Conservation (phyloP, 1,140 invertebrate species). For the Pollicipes pollicipes region DNA sequence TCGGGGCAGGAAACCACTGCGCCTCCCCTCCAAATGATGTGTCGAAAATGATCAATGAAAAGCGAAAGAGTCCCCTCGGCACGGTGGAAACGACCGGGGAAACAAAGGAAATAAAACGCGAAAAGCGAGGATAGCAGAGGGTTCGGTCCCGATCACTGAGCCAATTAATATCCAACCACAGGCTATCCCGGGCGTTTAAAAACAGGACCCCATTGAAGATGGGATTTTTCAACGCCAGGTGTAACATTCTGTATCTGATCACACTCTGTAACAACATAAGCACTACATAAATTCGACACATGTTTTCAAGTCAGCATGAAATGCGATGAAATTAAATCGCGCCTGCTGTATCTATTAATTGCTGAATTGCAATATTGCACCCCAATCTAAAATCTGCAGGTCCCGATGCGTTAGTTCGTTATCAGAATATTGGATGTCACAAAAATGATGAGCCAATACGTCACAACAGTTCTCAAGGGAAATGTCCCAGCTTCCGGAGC, state of each 20-base stretch:
- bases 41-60: constrained; percentile 2
- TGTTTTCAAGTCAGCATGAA: no score
- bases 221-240: no score
- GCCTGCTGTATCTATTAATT: no score
- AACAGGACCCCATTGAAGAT: neutral
- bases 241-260: no score
- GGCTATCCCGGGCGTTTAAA: neutral
- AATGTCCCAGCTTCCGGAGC: no score
- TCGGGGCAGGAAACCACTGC: neutral
- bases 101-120: neutral
- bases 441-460: neutral
- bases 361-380: no score
- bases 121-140: neutral
- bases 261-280: no score
- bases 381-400: no score
- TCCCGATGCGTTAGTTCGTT: neutral
- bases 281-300: no score
- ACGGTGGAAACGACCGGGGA: neutral
- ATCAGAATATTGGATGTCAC: neutral
- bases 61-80: neutral
- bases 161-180: neutral
- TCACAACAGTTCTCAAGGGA: neutral
- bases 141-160: neutral
- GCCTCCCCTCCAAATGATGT: neutral
- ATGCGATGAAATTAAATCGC: no score